Evolutionary conservation across 2,888 invertebrate genomes (phyloP).

Genomic region (Trisateles emortualis): DNA sequence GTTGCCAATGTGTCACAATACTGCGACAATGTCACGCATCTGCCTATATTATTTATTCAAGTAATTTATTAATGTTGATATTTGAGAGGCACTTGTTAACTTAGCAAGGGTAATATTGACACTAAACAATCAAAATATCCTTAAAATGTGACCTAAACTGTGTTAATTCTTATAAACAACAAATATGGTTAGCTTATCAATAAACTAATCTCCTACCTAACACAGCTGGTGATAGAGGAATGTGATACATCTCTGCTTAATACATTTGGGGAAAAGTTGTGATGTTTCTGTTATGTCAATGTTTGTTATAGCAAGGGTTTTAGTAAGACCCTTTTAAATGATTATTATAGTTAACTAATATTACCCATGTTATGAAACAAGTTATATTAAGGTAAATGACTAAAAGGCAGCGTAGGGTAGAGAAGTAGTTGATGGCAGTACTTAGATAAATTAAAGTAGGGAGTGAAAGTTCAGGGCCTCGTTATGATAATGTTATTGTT

Average conservation of each 20-base stretch:
- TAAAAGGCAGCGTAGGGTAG: conserved; percentile 46
- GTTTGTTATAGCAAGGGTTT: too few relatives aligned
- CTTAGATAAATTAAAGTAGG: conserved; percentile 67
- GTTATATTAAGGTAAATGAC: conserved; percentile 34
- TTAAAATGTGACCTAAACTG: too few relatives aligned
- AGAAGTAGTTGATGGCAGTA: conserved; percentile 56
- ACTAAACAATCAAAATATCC: not conserved
- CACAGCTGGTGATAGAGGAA: too few relatives aligned
- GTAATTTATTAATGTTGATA: conserved; percentile 41
- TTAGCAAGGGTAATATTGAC: conserved; percentile 24
- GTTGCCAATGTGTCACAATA: conserved; percentile 14
- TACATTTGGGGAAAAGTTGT: not conserved
- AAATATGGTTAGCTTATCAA: too few relatives aligned
- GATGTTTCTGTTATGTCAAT: too few relatives aligned
- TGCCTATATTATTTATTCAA: conserved; percentile 48
- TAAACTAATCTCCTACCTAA: too few relatives aligned
- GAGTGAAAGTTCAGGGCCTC: conserved; percentile 43
- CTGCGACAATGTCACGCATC: conserved; percentile 19
- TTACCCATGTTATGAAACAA: conserved; percentile 19
- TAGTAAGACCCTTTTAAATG: too few relatives aligned
- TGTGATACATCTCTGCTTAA: too few relatives aligned
- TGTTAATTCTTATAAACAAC: too few relatives aligned
- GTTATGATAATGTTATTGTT: conserved; percentile 51
- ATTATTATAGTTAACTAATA: conserved; percentile 6
- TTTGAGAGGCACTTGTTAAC: conserved; percentile 22